These are phyloP conservation scores for Pandion haliaetus DNA, from an alignment of 2,113 vertebrate species.

Conservation along the genomic window DNA sequence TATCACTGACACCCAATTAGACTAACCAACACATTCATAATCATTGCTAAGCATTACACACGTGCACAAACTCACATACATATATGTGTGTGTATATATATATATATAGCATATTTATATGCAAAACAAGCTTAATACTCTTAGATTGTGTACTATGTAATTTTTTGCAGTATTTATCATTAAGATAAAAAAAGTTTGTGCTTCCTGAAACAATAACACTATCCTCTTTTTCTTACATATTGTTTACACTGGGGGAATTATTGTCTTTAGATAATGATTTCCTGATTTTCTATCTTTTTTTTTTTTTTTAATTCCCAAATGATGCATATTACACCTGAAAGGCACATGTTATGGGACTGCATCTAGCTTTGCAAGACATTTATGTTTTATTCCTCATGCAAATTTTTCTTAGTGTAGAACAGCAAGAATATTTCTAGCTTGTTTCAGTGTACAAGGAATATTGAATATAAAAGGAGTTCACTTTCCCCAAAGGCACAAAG, in stretches of 20 bases:
- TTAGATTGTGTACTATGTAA: neutral
- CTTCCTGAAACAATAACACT: neutral
- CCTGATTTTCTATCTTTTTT: neutral
- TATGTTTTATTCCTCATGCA: neutral
- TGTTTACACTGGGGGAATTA: neutral
- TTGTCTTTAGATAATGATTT: neutral
- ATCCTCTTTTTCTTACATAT: neutral
- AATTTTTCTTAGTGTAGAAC: neutral
- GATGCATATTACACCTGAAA: neutral
- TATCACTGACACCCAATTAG: neutral
- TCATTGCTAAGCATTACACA: neutral
- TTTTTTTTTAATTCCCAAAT: neutral
- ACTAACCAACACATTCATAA: neutral
- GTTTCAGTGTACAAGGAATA: neutral
- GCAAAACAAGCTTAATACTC: neutral
- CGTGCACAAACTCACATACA: neutral
- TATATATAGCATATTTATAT: neutral
- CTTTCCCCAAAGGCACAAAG: neutral
- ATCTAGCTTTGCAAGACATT: neutral
- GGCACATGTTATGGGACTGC: neutral
- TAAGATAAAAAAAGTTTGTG: neutral
- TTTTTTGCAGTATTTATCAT: neutral
- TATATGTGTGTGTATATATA: rapidly evolving
- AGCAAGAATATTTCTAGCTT: neutral
- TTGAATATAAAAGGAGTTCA: neutral